Evolutionary conservation across 2,888 invertebrate species (phyloP).

Genomic region (Drosophila rubida): DNA sequence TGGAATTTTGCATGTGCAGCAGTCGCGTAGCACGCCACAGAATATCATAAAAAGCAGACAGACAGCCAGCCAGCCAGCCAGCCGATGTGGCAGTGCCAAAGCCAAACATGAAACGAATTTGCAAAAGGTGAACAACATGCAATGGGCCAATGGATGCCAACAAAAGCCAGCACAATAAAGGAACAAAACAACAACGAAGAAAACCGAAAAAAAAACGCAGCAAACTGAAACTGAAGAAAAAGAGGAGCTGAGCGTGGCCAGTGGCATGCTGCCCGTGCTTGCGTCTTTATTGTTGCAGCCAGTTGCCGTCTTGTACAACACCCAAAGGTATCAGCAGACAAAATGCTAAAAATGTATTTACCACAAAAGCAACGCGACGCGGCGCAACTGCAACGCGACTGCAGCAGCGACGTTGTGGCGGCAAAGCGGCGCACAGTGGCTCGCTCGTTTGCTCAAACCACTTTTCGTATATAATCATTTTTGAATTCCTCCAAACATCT

Average conservation of each 20-base stretch:
- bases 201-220: conserved; percentile 15
- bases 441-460: too few relatives aligned
- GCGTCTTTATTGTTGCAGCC: conserved; percentile 73
- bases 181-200: conserved; percentile 18
- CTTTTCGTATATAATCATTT: too few relatives aligned
- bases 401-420: conserved; percentile 25
- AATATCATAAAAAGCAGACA: conserved; percentile 51
- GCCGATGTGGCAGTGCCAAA: neutral
- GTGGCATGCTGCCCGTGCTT: conserved; percentile 72
- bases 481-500: too few relatives aligned
- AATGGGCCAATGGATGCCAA: conserved; percentile 51
- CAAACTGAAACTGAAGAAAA: conserved; percentile 8
- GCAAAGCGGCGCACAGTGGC: conserved; percentile 13
- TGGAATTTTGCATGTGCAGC: conserved; percentile 72
- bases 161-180: conserved; percentile 15
- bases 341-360: conserved; percentile 82
- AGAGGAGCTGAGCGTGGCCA: conserved; percentile 55
- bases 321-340: conserved; percentile 81
- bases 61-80: too few relatives aligned
- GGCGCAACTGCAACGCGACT: conserved; percentile 28
- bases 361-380: conserved; percentile 65
- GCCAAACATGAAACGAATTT: conserved; percentile 57
- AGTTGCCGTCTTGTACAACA: conserved; percentile 73
- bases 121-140: conserved; percentile 73
- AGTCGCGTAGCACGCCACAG: conserved; percentile 66